Base-by-base conservation (phyloP, 2,888 invertebrate species). In the Metopia argyrocephala region DNA sequence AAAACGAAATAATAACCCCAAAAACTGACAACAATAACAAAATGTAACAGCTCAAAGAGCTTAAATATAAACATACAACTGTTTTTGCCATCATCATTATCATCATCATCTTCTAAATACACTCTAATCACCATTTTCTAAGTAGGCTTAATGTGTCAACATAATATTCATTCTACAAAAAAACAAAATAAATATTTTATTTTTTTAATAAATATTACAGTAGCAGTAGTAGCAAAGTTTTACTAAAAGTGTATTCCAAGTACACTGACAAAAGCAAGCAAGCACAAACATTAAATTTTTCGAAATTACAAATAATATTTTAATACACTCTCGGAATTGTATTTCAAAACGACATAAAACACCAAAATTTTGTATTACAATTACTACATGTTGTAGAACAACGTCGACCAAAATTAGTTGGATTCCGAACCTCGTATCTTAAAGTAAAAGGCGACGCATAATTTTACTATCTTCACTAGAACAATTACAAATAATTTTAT, bases 111-210 rank as follows among this genome's bases (percentile, higher is more conserved):
- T 71, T 27, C 57, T 54, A 71, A 80, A 76, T 76, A 50, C 50
- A 73, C 23, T 71, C 59, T 80, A 80, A 80, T 76, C 76, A 57
- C 23, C 45, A 64, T 62, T 57, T 80, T 52, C 54, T 50, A 62
- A 61, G 76, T 68, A 76, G 80, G 69, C 80, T 73, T 80, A 76
- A 76, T 69, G 68, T 57, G 52, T 73, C 68, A 71, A 52, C 52
- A 21, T 68, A 57, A 46, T 57, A 52, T 9, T 38, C 15, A 15
- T 50, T 31, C 50, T 57, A 56, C 28, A 57, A 71, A 52, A 68
- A 57, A 20, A 65, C 46, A n/a, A n/a, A n/a, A n/a, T n/a, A 69
- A 31, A 56, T 54, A 57, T 57, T 6, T 66, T 45, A 52, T 56
- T 27, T 65, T 48, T 70, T 65, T 71, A 7, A 28, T 71, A 62